These are phyloP conservation scores for Meloidogyne floridensis DNA, from an alignment of 1,140 invertebrate genomes.

Conservation along the genomic window DNA sequence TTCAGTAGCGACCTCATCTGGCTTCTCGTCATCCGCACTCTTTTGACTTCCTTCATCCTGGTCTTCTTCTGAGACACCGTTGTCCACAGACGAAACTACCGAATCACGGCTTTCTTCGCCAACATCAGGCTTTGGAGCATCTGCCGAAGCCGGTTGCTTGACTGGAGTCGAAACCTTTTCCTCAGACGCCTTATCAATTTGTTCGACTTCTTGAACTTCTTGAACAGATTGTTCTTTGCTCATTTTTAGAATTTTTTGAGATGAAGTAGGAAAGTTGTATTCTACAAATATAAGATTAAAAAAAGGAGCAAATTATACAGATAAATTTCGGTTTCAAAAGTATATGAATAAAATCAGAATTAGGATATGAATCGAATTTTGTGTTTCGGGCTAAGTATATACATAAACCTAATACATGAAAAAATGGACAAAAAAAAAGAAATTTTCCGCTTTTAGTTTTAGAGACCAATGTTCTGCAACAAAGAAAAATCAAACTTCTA, in stretches of 20 bases:
- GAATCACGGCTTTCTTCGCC: constrained; percentile 21
- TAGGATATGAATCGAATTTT: no score
- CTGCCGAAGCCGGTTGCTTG: not conserved
- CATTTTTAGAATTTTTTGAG: constrained; percentile 12
- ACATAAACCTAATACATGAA: no score
- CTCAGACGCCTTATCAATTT: not conserved
- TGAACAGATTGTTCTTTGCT: not conserved
- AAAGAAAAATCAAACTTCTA: not conserved
- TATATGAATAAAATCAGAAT: no score
- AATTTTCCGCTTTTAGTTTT: no score
- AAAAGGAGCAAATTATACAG: not conserved
- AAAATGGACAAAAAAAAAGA: no score
- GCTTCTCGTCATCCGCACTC: constrained; percentile 15
- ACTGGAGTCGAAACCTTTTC: constrained; percentile 1
- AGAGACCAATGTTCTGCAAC: not conserved
- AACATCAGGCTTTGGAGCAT: not conserved
- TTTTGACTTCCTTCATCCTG: constrained; percentile 13
- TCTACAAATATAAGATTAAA: not conserved
- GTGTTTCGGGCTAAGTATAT: not conserved
- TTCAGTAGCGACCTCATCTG: no score
- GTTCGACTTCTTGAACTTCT: not conserved
- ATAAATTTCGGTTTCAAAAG: no score
- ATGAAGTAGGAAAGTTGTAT: not conserved
- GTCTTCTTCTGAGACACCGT: constrained; percentile 2
- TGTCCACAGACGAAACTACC: not conserved